Evolutionary conservation across 2,797 vertebrate genomes (phyloP), one percentile per base, ranked within the genome.

Genomic region (Enteromius mattozi): DNA sequence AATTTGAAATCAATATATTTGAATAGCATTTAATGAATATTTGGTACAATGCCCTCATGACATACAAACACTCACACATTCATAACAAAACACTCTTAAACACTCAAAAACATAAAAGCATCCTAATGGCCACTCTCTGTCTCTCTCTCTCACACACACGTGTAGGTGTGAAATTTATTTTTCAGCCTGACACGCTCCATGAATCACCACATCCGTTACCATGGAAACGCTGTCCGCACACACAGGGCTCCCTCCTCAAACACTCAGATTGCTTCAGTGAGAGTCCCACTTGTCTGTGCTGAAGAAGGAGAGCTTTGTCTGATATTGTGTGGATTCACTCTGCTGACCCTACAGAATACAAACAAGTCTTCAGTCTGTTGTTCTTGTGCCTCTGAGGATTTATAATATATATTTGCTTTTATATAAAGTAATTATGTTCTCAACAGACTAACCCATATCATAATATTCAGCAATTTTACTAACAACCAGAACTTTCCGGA

Each of bases 181-280:
- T 75, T 82, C 51, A 61, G 51, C 70, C 77, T 54, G 72, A 75
- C 70, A 87, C 40, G 24, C 83, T 81, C 27, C 54, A 72, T 78
- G 63, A 74, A 87, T 85, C 80, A 61, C 61, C 47, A 45, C 70
- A 59, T 69, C 47, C 9, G 42, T 87, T 68, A 65, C 71, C 63
- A 83, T 83, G 80, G 86, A 63, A 85, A 83, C 70, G 40, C 54
- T 51, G 2, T 83, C 61, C 37, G 6, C 66, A 81, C 59, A 81
- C 59, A 54, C 17, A 19, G 42, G 78, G 24, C 65, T 65, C 24
- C 72, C 69, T 66, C 54, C 76, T 63, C 47, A 27, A 69, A 83
- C 51, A 37, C 45, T 61, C 30, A 45, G 49, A 72, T 45, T 16
- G 37, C 68, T 81, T 40, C 35, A 42, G 68, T 35, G 54, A 69